Conservation (phyloP, 1,140 invertebrate genomes). For the Nasonia giraulti region DNA sequence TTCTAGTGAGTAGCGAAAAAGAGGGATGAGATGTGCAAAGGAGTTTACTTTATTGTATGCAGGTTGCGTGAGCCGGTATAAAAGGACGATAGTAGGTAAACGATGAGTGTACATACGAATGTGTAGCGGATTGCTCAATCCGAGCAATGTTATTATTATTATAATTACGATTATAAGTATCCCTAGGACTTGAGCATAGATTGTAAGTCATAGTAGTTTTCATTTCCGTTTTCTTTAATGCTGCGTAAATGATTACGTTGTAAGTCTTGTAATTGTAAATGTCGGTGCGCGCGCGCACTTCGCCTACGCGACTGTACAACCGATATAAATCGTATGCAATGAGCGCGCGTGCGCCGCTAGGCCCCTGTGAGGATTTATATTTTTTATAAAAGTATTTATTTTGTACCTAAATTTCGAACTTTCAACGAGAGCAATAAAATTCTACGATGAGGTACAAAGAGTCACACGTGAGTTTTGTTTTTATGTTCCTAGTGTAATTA, state of each 20-base stretch:
- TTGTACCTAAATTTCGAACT: constrained; percentile 45
- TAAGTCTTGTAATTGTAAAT: constrained; percentile 25
- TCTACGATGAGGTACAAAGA: constrained; percentile 46
- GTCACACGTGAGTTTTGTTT: background rate
- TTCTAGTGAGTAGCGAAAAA: constrained; percentile 32
- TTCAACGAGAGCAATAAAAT: constrained; percentile 49
- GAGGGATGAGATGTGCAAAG: background rate
- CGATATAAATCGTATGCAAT: background rate
- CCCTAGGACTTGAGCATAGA: background rate
- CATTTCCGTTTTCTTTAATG: constrained; percentile 18
- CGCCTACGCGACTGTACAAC: background rate
- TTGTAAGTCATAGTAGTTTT: constrained; percentile 10
- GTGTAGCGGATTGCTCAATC: constrained; percentile 6
- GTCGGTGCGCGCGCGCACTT: background rate
- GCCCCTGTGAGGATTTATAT: constrained; percentile 42
- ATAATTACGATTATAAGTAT: constrained; percentile 21
- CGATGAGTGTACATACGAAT: constrained; percentile 2
- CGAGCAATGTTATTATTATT: constrained; percentile 29
- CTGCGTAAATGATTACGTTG: constrained; percentile 7
- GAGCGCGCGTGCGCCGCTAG: background rate
- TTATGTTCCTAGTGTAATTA: background rate
- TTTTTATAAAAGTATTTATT: constrained; percentile 56
- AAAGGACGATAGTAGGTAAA: constrained; percentile 1
- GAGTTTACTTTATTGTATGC: background rate
- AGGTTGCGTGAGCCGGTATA: constrained; percentile 15